Evolutionary conservation across 2,888 invertebrate species (phyloP).

Genomic region (Onthophagus sagittarius): DNA sequence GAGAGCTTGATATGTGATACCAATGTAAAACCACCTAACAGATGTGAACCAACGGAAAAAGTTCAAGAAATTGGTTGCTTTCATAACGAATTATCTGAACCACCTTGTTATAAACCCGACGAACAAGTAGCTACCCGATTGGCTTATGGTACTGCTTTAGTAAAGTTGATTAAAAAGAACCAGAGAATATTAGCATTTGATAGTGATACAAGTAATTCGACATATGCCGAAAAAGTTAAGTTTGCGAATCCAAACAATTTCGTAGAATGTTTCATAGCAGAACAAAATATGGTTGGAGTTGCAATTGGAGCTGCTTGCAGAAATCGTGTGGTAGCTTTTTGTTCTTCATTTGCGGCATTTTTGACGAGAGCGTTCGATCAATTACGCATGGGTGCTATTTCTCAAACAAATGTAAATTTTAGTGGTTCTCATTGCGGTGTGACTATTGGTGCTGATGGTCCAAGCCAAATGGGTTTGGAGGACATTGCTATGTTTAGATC

Average conservation of each 20-base stretch:
- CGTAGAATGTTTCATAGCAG: slow-evolving; percentile 95
- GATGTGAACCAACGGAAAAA: slow-evolving; percentile 29
- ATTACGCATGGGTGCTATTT: slow-evolving; percentile 98
- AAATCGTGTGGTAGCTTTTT: slow-evolving; percentile 83
- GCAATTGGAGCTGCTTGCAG: slow-evolving; percentile 88
- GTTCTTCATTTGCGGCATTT: slow-evolving; percentile 92
- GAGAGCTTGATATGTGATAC: slow-evolving; percentile 54
- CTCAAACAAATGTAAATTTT: slow-evolving; percentile 90
- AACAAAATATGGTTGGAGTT: slow-evolving; percentile 91
- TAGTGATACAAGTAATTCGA: slow-evolving; percentile 95
- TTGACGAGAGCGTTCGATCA: slow-evolving; percentile 90
- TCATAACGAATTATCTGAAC: slow-evolving; percentile 63
- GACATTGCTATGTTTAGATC: slow-evolving; percentile 89
- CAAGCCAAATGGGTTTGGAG: slow-evolving; percentile 95
- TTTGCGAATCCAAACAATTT: slow-evolving; percentile 65
- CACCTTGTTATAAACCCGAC: slow-evolving; percentile 73
- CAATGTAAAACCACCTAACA: slow-evolving; percentile 57
- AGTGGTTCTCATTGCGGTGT: slow-evolving; percentile 92
- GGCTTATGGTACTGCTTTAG: slow-evolving; percentile 87
- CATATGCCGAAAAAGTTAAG: slow-evolving; percentile 84
- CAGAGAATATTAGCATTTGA: slow-evolving; percentile 83
- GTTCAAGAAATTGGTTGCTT: slow-evolving; percentile 62
- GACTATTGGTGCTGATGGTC: slow-evolving; percentile 94
- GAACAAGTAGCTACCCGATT: slow-evolving; percentile 76
- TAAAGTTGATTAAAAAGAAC: slow-evolving; percentile 69